phyloP scores from a whole-genome alignment of 30 jellyfish, hydroid and myxozoan species.

The Catostylus mosaicus region DNA sequence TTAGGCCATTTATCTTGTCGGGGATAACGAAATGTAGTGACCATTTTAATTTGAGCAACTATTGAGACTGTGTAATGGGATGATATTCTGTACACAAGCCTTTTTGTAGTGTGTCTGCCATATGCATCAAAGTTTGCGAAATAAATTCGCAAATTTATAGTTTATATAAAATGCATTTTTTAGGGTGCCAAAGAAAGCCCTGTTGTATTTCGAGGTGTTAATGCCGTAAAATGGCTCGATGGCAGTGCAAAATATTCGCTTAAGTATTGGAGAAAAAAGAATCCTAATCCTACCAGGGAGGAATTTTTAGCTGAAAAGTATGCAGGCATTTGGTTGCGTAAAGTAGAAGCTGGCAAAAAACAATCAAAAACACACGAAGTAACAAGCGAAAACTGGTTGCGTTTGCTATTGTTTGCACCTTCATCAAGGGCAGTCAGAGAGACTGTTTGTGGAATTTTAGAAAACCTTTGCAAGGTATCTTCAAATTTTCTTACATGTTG shows the following conservation, averaged over 20 bases:
- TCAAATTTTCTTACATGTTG: background rate
- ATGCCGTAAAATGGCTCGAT: constrained; percentile 57
- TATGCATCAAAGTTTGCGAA: too few relatives aligned
- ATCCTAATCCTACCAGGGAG: constrained; percentile 23
- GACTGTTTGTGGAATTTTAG: constrained; percentile 80
- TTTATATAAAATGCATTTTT: too few relatives aligned
- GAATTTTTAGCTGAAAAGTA: constrained; percentile 67
- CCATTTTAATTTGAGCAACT: too few relatives aligned
- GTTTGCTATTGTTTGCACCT: constrained; percentile 81
- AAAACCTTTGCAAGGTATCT: constrained; percentile 74
- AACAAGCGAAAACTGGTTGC: constrained; percentile 76
- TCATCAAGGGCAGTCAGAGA: constrained; percentile 87
- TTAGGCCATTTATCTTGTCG: too few relatives aligned
- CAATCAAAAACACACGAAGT: constrained; percentile 3
- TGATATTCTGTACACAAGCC: too few relatives aligned
- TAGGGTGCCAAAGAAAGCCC: constrained; percentile 8
- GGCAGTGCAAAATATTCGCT: constrained; percentile 50
- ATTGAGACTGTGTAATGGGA: too few relatives aligned
- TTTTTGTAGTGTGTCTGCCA: too few relatives aligned
- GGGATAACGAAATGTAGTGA: too few relatives aligned
- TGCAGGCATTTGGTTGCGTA: constrained; percentile 72
- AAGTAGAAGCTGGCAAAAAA: constrained; percentile 21
- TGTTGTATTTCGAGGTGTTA: constrained; percentile 8
- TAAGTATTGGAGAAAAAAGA: constrained; percentile 54
- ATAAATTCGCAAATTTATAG: too few relatives aligned